These are phyloP conservation scores for Strix uralensis DNA, from an alignment of 2,113 vertebrate species.

Conservation along the genomic window DNA sequence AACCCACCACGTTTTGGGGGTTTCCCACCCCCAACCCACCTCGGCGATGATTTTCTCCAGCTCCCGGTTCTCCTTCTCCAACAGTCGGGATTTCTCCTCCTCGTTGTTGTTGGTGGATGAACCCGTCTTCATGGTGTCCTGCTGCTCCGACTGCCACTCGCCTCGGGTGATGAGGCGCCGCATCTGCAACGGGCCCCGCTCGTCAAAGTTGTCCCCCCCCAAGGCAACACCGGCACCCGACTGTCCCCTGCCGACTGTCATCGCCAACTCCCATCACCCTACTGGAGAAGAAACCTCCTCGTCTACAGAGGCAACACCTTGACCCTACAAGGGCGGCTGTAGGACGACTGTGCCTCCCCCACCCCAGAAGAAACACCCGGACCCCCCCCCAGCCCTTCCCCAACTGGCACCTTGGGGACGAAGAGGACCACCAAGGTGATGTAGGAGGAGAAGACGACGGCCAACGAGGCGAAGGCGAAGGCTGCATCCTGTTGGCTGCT, in stretches of 20 bases:
- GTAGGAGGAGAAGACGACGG: slow-evolving; percentile 93
- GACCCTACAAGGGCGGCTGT: too few relatives aligned
- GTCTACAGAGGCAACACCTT: neutral
- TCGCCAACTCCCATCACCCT: neutral
- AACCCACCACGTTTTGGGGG: neutral
- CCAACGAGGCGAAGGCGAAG: slow-evolving; percentile 91
- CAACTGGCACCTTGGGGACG: slow-evolving; percentile 84
- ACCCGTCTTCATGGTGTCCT: slow-evolving; percentile 95
- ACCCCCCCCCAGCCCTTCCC: neutral
- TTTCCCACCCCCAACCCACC: slow-evolving; percentile 57
- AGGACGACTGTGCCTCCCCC: neutral
- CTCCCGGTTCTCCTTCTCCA: slow-evolving; percentile 93
- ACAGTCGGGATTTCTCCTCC: slow-evolving; percentile 91
- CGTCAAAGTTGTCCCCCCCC: too few relatives aligned
- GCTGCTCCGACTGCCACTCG: slow-evolving; percentile 96
- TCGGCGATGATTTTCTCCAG: slow-evolving; percentile 95
- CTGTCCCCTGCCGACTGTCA: neutral
- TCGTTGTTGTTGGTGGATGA: slow-evolving; percentile 97
- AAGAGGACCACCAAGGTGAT: slow-evolving; percentile 96
- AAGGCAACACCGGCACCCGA: neutral
- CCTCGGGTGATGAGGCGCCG: slow-evolving; percentile 91
- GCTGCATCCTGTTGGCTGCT: slow-evolving; percentile 94
- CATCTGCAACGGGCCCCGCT: slow-evolving; percentile 74
- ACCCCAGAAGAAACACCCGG: neutral
- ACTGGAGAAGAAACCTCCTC: neutral